Percentiles rank a stretch among this genome's conserved stretches.
Evolutionary conservation across 2,113 vertebrate genomes (phyloP).

Genomic region (Rhinolophus ferrumequinum): DNA sequence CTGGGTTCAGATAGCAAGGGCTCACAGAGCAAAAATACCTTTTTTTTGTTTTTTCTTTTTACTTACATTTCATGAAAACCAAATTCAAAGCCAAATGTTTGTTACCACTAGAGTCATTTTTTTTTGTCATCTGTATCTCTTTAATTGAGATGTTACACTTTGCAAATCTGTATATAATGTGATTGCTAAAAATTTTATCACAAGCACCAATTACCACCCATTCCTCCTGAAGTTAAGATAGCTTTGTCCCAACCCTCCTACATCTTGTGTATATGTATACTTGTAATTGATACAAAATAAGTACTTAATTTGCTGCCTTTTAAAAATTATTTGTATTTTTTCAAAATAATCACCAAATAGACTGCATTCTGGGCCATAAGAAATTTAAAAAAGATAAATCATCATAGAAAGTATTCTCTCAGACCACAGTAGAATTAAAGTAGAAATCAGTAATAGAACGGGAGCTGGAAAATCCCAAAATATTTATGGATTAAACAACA

Average conservation of each 20-base stretch:
- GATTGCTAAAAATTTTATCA: neutral
- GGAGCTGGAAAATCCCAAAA: neutral
- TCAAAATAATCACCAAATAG: neutral
- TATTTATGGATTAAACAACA: neutral
- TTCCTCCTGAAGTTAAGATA: neutral
- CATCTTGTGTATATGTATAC: neutral
- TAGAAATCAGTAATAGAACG: neutral
- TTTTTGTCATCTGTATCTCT: neutral
- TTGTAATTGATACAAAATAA: conserved; percentile 6
- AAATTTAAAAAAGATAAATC: neutral
- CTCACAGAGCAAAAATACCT: neutral
- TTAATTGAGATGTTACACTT: neutral
- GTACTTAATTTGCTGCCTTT: neutral
- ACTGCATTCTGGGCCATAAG: neutral
- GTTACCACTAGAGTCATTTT: neutral
- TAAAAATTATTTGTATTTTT: neutral
- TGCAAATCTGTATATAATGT: neutral
- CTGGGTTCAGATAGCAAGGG: neutral
- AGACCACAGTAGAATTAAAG: neutral
- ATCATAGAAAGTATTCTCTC: neutral
- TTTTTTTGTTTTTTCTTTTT: neutral
- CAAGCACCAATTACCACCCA: neutral
- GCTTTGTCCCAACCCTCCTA: neutral
- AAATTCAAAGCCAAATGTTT: conserved; percentile 1
- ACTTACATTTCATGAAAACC: neutral